These are phyloP conservation scores for Acrocera orbiculus DNA, from an alignment of 2,888 invertebrate genomes.

Conservation along the genomic window DNA sequence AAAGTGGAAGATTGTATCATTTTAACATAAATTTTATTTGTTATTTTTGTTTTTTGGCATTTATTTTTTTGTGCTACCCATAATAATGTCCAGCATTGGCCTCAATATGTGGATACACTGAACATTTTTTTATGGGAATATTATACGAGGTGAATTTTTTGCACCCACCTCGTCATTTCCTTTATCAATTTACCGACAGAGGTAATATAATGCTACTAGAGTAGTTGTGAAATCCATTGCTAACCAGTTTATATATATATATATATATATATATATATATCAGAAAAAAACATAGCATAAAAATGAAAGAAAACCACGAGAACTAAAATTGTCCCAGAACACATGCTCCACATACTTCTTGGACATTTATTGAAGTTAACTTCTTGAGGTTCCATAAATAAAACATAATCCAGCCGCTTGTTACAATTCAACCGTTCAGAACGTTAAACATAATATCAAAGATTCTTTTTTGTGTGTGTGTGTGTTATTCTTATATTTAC, in stretches of 20 bases:
- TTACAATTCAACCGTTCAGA: slow-evolving; percentile 7
- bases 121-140: slow-evolving; percentile 18
- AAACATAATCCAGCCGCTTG: slow-evolving; percentile 28
- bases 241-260: background rate
- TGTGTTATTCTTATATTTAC: no score
- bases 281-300: background rate
- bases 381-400: slow-evolving; percentile 31
- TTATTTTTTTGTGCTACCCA: no score
- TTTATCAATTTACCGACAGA: slow-evolving; percentile 15
- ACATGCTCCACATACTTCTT: slow-evolving; percentile 33
- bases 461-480: no score
- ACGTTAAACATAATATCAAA: slow-evolving; percentile 7
- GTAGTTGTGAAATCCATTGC: background rate
- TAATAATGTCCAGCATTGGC: no score
- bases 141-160: slow-evolving; percentile 17
- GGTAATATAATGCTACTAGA: slow-evolving; percentile 13
- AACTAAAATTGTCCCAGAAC: slow-evolving; percentile 30
- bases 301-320: slow-evolving; percentile 8
- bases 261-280: background rate
- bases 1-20: slow-evolving; percentile 6
- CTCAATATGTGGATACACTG: no score
- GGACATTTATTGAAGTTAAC: slow-evolving; percentile 34
- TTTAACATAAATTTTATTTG: no score
- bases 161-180: slow-evolving; percentile 18
- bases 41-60: no score